These are phyloP conservation scores for Progne subis DNA, from an alignment of 2,113 vertebrate genomes.

Conservation along the genomic window DNA sequence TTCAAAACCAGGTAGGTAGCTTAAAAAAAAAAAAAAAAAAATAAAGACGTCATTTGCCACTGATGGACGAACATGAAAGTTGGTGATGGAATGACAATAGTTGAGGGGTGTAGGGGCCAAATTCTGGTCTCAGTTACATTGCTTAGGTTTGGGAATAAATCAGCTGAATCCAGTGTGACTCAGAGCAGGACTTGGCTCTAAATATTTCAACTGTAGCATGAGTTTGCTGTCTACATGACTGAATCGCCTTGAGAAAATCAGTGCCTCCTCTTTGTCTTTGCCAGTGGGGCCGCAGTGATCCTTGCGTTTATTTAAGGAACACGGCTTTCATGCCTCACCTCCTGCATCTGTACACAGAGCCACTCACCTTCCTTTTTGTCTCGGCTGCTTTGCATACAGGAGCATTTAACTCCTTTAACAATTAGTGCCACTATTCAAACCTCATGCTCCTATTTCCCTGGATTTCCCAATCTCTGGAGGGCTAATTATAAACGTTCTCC, in stretches of 20 bases:
- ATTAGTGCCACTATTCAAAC: not conserved
- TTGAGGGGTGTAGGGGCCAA: not conserved
- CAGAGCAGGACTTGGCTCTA: slow-evolving; percentile 16
- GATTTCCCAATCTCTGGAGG: slow-evolving; percentile 47
- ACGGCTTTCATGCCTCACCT: not conserved
- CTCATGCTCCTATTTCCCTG: not conserved
- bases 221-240: slow-evolving; percentile 48
- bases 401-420: slow-evolving; percentile 49
- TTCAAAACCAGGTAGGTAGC: not conserved
- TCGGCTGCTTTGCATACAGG: not conserved
- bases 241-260: slow-evolving; percentile 12
- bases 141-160: not conserved
- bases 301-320: not conserved
- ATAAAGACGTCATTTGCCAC: rapidly evolving
- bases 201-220: not conserved
- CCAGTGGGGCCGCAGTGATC: not conserved
- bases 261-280: slow-evolving; percentile 51
- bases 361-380: not conserved
- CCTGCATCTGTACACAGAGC: not conserved
- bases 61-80: not conserved
- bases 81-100: not conserved
- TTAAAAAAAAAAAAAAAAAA: not conserved
- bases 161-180: not conserved
- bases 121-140: not conserved
- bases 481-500: slow-evolving; percentile 33